Base-by-base conservation (phyloP, 2,113 vertebrate genomes). In the Carollia perspicillata region DNA sequence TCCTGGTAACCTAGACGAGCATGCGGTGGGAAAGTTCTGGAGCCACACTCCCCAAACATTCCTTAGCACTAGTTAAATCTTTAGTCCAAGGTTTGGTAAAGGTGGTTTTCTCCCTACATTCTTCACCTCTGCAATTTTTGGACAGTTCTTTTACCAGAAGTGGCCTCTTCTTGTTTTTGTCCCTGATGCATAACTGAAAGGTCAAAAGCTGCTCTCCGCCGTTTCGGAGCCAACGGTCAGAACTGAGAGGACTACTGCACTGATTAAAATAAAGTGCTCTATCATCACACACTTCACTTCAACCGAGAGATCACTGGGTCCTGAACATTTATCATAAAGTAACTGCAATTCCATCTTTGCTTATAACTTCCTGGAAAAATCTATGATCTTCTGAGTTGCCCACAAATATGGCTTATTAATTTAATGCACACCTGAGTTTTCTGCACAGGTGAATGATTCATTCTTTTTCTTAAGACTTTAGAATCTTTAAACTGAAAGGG, bases 191-290 rank as follows among this genome's bases (percentile, higher is more conserved):
- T n/a, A 22, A 90, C 88, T 55, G 97, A 95, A 22, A 99, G 98
- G 58, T 99, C 98, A 77, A 74, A 98, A 1, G 97, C 75, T 6
- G 89, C 97, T 94, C 98, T 99, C 89, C 71, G 95, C 69, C 98
- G 98, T 96, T 99, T 98, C 65, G 98, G 97, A 17, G 98, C 81
- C 37, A 98, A 98, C 80, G 98, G 97, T 0, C 33, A 49, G 23
- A 77, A 51, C 23, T 13, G 42, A 74, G 53, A n/a, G 2, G 22
- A 55, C 49, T 9, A 11, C 5, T 23, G 28, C 26, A 42, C 3
- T 8, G 65, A 37, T 71, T 74, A 17, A 60, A 88, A 53, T 26
- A 97, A 97, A 42, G 96, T 60, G 98, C 37, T 95, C 98, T 35
- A 94, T 65, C 99, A 93, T 96, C 98, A 98, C 66, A 98, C 97